phyloP scores from a whole-genome alignment of 2,797 vertebrate genomes.

The Clamator glandarius region DNA sequence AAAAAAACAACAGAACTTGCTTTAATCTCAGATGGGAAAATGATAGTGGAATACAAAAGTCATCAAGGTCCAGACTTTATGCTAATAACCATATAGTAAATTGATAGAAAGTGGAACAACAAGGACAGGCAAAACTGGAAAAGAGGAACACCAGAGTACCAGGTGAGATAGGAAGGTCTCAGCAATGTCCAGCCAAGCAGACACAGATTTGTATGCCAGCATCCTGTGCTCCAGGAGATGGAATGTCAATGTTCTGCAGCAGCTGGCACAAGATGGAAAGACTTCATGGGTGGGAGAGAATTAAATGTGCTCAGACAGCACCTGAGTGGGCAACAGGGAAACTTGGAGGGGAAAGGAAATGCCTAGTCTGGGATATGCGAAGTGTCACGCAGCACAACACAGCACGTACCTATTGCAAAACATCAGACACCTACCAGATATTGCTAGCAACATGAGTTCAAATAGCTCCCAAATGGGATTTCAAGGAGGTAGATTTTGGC shows the following conservation, averaged over 20 bases:
- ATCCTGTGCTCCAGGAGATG: neutral
- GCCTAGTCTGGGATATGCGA: neutral
- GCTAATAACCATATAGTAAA: neutral
- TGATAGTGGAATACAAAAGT: neutral
- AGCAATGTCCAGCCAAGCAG: neutral
- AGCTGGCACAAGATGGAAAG: neutral
- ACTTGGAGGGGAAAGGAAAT: accelerated
- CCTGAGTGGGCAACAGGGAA: neutral
- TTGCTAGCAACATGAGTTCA: neutral
- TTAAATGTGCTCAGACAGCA: neutral
- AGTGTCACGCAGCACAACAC: neutral
- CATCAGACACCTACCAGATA: neutral
- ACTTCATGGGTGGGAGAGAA: neutral
- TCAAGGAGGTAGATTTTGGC: neutral
- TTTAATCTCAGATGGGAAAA: neutral
- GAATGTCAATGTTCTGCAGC: neutral
- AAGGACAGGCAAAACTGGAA: neutral
- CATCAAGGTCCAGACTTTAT: neutral
- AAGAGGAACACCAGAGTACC: neutral
- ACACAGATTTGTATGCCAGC: neutral
- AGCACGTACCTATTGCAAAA: neutral
- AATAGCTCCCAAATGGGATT: neutral
- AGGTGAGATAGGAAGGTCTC: neutral
- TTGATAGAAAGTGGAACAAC: neutral
- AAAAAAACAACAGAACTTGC: neutral